A percentile compares a stretch with the other conserved stretches of the same genome.
These are phyloP conservation scores for Danaus chrysippus DNA, from an alignment of 2,888 invertebrate species.

Conservation along the genomic window DNA sequence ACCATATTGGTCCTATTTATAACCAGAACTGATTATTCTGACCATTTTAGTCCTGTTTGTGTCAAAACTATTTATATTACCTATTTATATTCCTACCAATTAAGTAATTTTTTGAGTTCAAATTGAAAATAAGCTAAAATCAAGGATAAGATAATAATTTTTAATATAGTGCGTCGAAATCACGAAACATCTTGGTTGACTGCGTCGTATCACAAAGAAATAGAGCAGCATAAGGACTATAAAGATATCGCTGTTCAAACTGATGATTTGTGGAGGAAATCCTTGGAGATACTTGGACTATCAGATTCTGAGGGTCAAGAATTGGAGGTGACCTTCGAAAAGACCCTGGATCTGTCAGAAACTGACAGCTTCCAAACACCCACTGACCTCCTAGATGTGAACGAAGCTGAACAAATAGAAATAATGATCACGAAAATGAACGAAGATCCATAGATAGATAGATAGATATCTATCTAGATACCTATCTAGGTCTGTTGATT, in stretches of 20 bases:
- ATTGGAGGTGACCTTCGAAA: constrained; percentile 62
- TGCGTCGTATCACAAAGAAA: constrained; percentile 38
- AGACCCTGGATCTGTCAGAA: constrained; percentile 49
- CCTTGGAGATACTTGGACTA: constrained; percentile 59
- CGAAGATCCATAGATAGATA: constrained; percentile 46
- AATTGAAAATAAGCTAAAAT: no score
- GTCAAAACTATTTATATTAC: no score
- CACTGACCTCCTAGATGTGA: constrained; percentile 61
- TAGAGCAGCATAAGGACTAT: constrained; percentile 40
- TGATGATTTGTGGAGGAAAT: constrained; percentile 42
- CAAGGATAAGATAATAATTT: neutral
- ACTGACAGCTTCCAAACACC: constrained; percentile 63
- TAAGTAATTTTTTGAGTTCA: no score
- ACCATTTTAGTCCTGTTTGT: no score
- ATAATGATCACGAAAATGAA: constrained; percentile 61
- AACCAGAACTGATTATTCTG: no score
- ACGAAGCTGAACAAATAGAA: constrained; percentile 65
- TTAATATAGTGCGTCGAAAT: constrained; percentile 37
- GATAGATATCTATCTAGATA: no score
- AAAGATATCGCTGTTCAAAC: constrained; percentile 55
- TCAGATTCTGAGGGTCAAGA: constrained; percentile 43
- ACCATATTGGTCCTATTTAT: no score
- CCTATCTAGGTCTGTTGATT: constrained; percentile 14
- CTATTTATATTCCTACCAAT: no score
- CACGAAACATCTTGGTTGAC: constrained; percentile 39